Percentiles rank a stretch among this genome's conserved stretches.
Conservation (phyloP, 2,888 invertebrate species). For the Neoascia interrupta region DNA sequence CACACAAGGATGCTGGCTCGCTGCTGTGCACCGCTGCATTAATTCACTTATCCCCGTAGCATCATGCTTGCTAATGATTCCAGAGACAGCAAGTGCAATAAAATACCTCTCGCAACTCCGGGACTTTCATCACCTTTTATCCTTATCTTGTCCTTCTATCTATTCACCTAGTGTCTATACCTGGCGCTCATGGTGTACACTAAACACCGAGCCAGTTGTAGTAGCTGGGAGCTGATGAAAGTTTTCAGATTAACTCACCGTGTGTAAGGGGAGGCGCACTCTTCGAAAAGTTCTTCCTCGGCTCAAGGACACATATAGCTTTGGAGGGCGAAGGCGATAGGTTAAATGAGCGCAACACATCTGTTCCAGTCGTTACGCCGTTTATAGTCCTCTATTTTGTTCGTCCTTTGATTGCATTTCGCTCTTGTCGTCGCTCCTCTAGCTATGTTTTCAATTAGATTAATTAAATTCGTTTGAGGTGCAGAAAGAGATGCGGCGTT, state of each 20-base stretch:
- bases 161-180: constrained; percentile 4
- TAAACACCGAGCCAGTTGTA: background rate
- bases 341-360: constrained; percentile 68
- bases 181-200: background rate
- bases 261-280: background rate
- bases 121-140: constrained; percentile 46
- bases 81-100: constrained; percentile 59
- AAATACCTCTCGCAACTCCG: constrained; percentile 49
- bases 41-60: constrained; percentile 46
- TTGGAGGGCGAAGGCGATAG: constrained; percentile 53
- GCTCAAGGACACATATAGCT: constrained; percentile 52
- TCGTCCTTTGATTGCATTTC: constrained; percentile 58
- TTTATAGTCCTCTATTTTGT: constrained; percentile 32
- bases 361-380: constrained; percentile 65
- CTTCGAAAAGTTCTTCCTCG: constrained; percentile 24
- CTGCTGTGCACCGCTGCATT: constrained; percentile 27
- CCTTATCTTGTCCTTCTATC: constrained; percentile 26
- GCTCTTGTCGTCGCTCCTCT: background rate
- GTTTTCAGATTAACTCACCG: constrained; percentile 60
- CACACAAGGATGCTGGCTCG: constrained; percentile 14
- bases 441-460: constrained; percentile 67
- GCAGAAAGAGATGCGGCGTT: constrained; percentile 36
- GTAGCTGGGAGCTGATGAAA: constrained; percentile 49
- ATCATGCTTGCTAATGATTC: constrained; percentile 66
- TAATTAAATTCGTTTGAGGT: constrained; percentile 66